A percentile compares a stretch with the other conserved stretches of the same genome.
phyloP scores from a whole-genome alignment of 2,797 vertebrate genomes.

The Poeciliopsis turneri region DNA sequence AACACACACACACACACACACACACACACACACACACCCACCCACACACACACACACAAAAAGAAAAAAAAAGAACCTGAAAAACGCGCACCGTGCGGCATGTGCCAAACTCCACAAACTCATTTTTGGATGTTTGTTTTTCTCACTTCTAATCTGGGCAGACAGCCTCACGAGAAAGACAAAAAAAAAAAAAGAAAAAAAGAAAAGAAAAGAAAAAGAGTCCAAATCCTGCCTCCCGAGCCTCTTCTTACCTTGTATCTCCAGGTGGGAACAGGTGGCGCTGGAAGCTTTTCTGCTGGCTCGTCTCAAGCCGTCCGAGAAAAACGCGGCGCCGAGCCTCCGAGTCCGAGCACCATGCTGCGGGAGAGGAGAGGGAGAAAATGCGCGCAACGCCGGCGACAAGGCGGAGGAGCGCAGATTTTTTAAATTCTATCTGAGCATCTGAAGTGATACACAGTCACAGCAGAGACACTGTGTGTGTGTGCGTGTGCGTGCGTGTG shows the following conservation, averaged over 20 bases:
- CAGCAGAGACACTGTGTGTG: constrained; percentile 32
- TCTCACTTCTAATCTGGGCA: constrained; percentile 6
- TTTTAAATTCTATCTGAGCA: constrained; percentile 64
- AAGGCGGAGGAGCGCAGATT: constrained; percentile 69
- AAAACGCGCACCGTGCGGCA: constrained; percentile 13
- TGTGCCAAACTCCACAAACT: constrained; percentile 53
- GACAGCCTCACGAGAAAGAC: neutral
- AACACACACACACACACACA: neutral
- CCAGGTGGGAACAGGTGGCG: constrained; percentile 63
- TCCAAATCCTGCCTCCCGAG: constrained; percentile 7
- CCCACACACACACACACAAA: neutral
- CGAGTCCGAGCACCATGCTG: constrained; percentile 64
- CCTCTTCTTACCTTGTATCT: constrained; percentile 66
- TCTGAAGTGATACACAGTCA: constrained; percentile 66
- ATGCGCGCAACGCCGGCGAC: constrained; percentile 64
- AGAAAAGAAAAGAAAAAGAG: neutral
- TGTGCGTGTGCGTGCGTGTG: constrained; percentile 4
- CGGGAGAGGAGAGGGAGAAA: constrained; percentile 29
- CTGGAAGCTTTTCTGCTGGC: constrained; percentile 28
- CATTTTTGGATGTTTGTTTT: constrained; percentile 17
- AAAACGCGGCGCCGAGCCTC: constrained; percentile 40
- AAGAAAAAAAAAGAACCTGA: constrained; percentile 6
- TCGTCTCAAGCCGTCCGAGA: constrained; percentile 49
- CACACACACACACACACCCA: too few species aligned
- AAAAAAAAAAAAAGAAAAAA: too few species aligned